A percentile compares a stretch with the other conserved stretches of the same genome.
These are phyloP conservation scores for Solenodon paradoxus DNA, from an alignment of 2,113 vertebrate genomes.

Conservation along the genomic window DNA sequence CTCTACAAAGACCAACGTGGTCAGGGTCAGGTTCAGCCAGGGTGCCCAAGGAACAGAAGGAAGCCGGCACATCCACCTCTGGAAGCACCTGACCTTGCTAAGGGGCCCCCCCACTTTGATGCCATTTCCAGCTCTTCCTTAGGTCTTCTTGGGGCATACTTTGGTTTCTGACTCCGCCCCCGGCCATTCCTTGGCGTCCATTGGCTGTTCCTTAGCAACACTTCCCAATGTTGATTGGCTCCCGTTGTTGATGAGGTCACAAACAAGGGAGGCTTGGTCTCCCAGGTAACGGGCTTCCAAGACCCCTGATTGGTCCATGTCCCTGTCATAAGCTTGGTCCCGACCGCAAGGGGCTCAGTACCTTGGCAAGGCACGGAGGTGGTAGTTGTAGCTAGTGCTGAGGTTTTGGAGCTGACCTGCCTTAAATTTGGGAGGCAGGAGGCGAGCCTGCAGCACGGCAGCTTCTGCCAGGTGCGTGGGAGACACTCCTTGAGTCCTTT, in stretches of 20 bases:
- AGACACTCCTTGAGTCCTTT: background rate
- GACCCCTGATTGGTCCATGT: slow-evolving; percentile 27
- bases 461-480: slow-evolving; percentile 66
- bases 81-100: background rate
- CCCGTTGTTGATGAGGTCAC: background rate
- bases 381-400: background rate
- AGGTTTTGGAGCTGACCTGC: slow-evolving; percentile 69
- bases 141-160: slow-evolving; percentile 38
- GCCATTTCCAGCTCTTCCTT: background rate
- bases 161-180: background rate
- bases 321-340: background rate
- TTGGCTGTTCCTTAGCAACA: slow-evolving; percentile 60
- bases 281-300: slow-evolving; percentile 40
- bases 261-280: slow-evolving; percentile 67
- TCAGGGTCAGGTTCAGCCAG: rapidly evolving
- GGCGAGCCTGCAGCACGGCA: background rate
- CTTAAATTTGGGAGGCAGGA: slow-evolving; percentile 29
- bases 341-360: slow-evolving; percentile 27
- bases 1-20: background rate
- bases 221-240: slow-evolving; percentile 39
- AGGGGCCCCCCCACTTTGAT: no score
- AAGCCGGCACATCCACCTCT: rapidly evolving
- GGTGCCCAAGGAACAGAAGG: rapidly evolving
- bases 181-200: background rate
- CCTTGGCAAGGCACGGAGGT: background rate